Conservation (phyloP, 2,888 invertebrate genomes). For the Agrilus cyanescens region DNA sequence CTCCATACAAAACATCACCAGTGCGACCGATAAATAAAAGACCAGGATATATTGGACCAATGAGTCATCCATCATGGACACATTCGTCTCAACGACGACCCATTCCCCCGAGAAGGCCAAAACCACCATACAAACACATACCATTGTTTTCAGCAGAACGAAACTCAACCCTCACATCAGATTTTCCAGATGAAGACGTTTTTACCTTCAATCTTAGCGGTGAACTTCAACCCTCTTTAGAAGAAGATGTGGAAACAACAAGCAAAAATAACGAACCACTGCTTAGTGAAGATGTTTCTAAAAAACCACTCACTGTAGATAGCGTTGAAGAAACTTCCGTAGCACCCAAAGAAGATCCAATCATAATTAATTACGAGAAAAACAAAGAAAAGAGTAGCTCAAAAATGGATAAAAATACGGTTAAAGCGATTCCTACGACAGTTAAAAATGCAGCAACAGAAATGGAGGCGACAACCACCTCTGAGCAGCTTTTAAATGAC, state of each 20-base stretch:
- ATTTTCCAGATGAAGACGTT: constrained; percentile 32
- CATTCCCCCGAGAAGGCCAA: constrained; percentile 40
- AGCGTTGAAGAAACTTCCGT: constrained; percentile 1
- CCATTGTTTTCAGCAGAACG: constrained; percentile 32
- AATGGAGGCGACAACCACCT: not conserved
- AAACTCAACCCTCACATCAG: constrained; percentile 28
- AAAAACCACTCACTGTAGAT: constrained; percentile 20
- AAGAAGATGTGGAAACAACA: constrained; percentile 20
- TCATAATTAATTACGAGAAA: constrained; percentile 28
- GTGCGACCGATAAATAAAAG: constrained; percentile 42
- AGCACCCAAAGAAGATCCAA: constrained; percentile 15
- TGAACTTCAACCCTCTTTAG: constrained; percentile 24
- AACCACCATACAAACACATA: constrained; percentile 52
- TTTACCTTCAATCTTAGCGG: constrained; percentile 30
- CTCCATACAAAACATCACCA: constrained; percentile 44
- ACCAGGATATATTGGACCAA: constrained; percentile 39
- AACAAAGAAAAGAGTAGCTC: constrained; percentile 31
- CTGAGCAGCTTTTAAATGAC: not conserved
- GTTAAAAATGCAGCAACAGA: constrained; percentile 2
- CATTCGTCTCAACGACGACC: constrained; percentile 42
- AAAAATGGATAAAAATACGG: constrained; percentile 28
- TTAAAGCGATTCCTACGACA: constrained; percentile 8
- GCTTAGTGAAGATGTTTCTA: constrained; percentile 20
- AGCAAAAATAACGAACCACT: constrained; percentile 19
- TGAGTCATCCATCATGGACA: constrained; percentile 54